Evolutionary conservation across 2,113 vertebrate genomes (phyloP), one percentile per base, ranked within the genome.

Genomic region (Dascyllus trimaculatus): DNA sequence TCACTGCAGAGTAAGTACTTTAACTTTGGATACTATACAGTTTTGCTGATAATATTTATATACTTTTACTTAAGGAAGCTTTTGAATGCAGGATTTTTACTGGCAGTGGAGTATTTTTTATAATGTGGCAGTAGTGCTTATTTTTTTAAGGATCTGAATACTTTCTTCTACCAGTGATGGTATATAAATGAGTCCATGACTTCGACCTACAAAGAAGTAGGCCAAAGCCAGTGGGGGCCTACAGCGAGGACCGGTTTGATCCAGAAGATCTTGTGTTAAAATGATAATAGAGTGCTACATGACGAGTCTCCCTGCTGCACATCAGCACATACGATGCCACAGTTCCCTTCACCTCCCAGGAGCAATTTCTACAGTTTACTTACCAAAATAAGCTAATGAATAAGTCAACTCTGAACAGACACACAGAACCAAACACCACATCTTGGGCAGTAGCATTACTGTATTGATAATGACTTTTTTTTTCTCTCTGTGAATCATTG

Each of bases 161-260:
- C 7, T 35, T 35, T 35, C 32, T 10, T 35, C 32, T 10, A 35
- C 32, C 32, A 35, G 7, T 35, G 32, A 35, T 10, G 18, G 13
- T 62, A 52, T 48, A 75, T 81, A 82, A 91, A 75, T 60, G 52
- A 77, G 46, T 24, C 45, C 22, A 43, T 26, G 26, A 54, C 69
- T 71, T 43, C 21, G 58, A 81, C 89, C 83, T 81, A 90, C 65
- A 88, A 86, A 81, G 38, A 91, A 85, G 75, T 91, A 81, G 88
- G 85, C 78, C 83, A 75, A 25, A 72, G 75, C 54, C 74, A 63
- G 49, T 14, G 35, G 54, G 60, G 51, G 43, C 46, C 35, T 80
- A 70, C 52, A 80, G 71, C 26, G n/a, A 64, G 59, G 67, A 59
- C 52, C 19, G 43, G 63, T 76, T 65, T 75, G 64, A 67, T 64